Percentiles rank a stretch among this genome's conserved stretches.
phyloP scores from a whole-genome alignment of 2,888 invertebrate species.

The Crepidodera aurea region DNA sequence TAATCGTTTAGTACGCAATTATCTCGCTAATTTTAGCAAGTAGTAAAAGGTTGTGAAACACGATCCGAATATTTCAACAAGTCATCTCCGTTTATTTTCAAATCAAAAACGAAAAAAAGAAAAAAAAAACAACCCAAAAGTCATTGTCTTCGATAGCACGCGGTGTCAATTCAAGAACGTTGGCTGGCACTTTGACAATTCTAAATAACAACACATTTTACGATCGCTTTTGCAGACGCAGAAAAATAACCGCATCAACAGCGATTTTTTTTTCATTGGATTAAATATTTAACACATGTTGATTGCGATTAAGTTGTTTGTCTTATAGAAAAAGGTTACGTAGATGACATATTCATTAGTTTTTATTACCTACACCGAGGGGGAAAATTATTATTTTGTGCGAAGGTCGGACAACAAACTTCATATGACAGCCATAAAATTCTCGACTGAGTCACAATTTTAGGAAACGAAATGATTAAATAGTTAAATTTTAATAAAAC shows the following conservation, averaged over 20 bases:
- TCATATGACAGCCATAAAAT: neutral
- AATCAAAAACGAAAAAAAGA: conserved; percentile 2
- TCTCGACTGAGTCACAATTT: neutral
- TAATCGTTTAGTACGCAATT: too few species aligned
- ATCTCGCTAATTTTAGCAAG: neutral
- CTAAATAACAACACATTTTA: conserved; percentile 2
- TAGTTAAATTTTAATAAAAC: neutral
- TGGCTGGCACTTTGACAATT: conserved; percentile 22
- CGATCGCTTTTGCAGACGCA: conserved; percentile 3
- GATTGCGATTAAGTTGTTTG: conserved; percentile 6
- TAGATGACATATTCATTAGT: conserved; percentile 7
- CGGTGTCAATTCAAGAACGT: conserved; percentile 1
- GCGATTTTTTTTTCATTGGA: neutral
- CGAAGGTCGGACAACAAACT: conserved; percentile 4
- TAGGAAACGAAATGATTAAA: neutral
- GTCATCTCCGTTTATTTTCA: conserved; percentile 2
- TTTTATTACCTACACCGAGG: conserved; percentile 7
- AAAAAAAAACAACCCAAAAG: conserved; percentile 5
- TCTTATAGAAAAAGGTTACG: conserved; percentile 7
- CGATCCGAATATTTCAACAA: too few species aligned
- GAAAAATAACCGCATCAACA: neutral
- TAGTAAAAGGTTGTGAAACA: neutral
- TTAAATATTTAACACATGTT: neutral
- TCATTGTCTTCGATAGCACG: conserved; percentile 18
- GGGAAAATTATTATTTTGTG: conserved; percentile 5